These are phyloP conservation scores for Etia nguti DNA, from an alignment of 2,113 vertebrate genomes.

Conservation along the genomic window DNA sequence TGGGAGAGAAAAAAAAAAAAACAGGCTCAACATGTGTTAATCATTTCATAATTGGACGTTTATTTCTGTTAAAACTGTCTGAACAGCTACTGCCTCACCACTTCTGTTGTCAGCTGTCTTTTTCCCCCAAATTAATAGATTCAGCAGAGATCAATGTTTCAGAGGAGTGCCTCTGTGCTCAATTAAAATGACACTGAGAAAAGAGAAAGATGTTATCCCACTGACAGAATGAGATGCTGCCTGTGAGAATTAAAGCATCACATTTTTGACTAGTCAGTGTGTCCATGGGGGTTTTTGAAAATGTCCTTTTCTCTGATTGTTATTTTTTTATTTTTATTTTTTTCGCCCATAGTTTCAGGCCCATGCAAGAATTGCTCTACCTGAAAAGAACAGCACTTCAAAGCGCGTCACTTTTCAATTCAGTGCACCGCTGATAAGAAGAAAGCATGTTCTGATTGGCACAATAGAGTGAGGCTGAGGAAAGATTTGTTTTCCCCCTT, in stretches of 20 bases:
- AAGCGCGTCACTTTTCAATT: neutral
- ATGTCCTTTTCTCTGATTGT: neutral
- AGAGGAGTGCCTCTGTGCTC: neutral
- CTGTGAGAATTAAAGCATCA: neutral
- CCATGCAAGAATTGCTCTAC: neutral
- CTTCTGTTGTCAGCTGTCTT: constrained; percentile 1
- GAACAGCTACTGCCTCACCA: neutral
- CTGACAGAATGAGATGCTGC: neutral
- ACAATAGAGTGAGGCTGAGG: neutral
- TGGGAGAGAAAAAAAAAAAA: neutral
- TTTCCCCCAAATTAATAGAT: neutral
- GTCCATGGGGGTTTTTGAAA: neutral
- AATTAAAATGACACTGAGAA: constrained; percentile 21
- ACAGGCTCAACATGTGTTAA: neutral
- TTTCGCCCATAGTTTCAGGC: neutral
- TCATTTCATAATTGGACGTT: neutral
- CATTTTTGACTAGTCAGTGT: neutral
- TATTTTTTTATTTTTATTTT: neutral
- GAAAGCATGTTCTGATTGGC: neutral
- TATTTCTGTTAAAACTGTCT: neutral
- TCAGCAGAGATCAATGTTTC: neutral
- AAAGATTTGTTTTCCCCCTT: neutral
- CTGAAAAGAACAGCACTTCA: neutral
- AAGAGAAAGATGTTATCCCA: neutral
- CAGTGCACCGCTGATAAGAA: constrained; percentile 1